A percentile compares a stretch with the other conserved stretches of the same genome.
Evolutionary conservation across 2,888 invertebrate species (phyloP).

Genomic region (Parasteatoda lunata): DNA sequence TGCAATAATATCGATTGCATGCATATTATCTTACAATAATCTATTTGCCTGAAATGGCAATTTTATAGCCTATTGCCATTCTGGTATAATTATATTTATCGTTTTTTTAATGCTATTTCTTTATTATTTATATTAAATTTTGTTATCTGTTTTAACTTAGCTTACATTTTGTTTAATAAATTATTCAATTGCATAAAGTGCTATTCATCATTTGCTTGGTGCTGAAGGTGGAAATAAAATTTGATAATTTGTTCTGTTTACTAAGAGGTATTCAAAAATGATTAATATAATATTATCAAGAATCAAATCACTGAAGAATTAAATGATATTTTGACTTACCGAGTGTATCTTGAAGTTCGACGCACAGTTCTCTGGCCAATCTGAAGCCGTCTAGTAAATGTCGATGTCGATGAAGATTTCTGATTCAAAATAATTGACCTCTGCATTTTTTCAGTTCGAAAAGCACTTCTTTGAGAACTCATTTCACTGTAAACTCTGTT

Average conservation of each 20-base stretch:
- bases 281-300: background rate
- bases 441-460: conserved; percentile 31
- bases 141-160: no score
- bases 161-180: no score
- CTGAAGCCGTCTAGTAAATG: conserved; percentile 31
- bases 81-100: no score
- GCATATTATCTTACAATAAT: no score
- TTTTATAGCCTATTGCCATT: no score
- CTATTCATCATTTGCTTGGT: no score
- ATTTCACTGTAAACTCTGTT: conserved; percentile 43
- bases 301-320: background rate
- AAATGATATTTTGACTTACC: conserved; percentile 27
- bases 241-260: background rate
- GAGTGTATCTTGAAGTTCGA: conserved; percentile 46
- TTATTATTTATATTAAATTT: no score
- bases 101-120: no score
- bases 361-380: conserved; percentile 51
- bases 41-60: no score
- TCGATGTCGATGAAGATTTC: conserved; percentile 22
- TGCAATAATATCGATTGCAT: no score
- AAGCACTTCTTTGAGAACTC: conserved; percentile 38
- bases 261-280: background rate
- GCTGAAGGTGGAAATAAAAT: no score
- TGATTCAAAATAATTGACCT: conserved; percentile 39
- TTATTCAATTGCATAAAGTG: no score